phyloP scores from a whole-genome alignment of 92 coral and sea anemone genomes.

The Epizoanthus ramosus region DNA sequence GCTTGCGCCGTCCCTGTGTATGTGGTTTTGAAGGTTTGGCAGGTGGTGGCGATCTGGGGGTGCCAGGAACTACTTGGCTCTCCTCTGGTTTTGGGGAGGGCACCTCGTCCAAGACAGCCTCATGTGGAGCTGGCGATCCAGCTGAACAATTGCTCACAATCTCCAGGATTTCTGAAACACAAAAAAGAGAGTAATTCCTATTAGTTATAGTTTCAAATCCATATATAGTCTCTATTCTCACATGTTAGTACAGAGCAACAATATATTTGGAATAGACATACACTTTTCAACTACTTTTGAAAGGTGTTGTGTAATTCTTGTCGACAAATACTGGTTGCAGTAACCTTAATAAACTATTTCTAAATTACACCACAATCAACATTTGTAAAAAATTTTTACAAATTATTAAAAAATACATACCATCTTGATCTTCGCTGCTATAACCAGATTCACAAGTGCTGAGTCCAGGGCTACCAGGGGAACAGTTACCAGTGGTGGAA shows the following conservation, averaged over 20 bases:
- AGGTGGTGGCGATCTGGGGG: not conserved
- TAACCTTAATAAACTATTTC: too few relatives aligned
- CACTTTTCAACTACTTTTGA: too few relatives aligned
- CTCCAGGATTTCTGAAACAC: conserved; percentile 5
- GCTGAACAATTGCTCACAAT: not conserved
- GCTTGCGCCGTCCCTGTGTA: conserved; percentile 24
- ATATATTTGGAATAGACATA: too few relatives aligned
- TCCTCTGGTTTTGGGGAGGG: conserved; percentile 14
- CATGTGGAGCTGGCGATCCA: conserved; percentile 17
- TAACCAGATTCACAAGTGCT: conserved; percentile 28
- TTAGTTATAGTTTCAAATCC: not conserved
- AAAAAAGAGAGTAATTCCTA: not conserved
- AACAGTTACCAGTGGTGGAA: not conserved
- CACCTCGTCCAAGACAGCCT: conserved; percentile 13
- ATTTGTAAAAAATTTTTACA: not conserved
- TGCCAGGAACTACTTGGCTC: conserved; percentile 12
- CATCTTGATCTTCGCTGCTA: conserved; percentile 18
- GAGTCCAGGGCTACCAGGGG: conserved; percentile 10
- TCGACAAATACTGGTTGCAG: too few relatives aligned
- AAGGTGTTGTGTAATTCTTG: too few relatives aligned
- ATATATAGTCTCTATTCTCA: too few relatives aligned
- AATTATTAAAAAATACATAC: not conserved
- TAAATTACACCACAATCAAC: too few relatives aligned
- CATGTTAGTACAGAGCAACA: too few relatives aligned
- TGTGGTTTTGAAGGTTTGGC: conserved; percentile 1